Evolutionary conservation across 2,888 invertebrate species (phyloP).

Genomic region (Synanthedon myopaeformis): DNA sequence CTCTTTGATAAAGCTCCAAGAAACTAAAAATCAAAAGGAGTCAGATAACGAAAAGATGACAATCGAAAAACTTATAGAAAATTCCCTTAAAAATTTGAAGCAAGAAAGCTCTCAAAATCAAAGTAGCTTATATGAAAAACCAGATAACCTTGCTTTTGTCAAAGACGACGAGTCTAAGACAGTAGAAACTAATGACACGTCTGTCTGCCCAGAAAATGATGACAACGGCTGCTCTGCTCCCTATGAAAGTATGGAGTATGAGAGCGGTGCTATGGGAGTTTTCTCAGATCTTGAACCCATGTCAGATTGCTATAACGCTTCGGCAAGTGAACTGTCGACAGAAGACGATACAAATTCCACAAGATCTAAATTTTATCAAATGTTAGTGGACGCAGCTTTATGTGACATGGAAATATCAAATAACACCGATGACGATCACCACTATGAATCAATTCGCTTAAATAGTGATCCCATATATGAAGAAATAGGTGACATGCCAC

Average conservation of each 20-base stretch:
- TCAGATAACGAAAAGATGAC: constrained; percentile 54
- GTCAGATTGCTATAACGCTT: constrained; percentile 81
- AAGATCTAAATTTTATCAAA: constrained; percentile 79
- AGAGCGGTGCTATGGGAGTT: constrained; percentile 67
- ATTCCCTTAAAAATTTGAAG: constrained; percentile 53
- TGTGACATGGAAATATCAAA: constrained; percentile 76
- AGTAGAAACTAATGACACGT: constrained; percentile 23
- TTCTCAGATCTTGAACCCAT: constrained; percentile 68
- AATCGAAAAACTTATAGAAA: constrained; percentile 66
- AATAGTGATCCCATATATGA: constrained; percentile 83
- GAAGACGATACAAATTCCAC: constrained; percentile 75
- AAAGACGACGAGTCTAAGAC: constrained; percentile 25
- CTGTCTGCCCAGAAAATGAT: constrained; percentile 44
- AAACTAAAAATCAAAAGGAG: constrained; percentile 55
- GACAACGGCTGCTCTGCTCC: constrained; percentile 76
- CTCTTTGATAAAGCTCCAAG: constrained; percentile 72
- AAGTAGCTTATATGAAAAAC: constrained; percentile 17
- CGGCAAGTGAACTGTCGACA: constrained; percentile 73
- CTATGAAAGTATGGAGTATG: constrained; percentile 81
- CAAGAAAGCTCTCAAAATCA: constrained; percentile 31
- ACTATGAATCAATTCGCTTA: constrained; percentile 78
- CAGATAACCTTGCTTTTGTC: constrained; percentile 27
- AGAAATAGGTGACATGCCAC: constrained; percentile 80
- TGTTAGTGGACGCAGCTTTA: constrained; percentile 77
- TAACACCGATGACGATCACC: constrained; percentile 75